Evolutionary conservation across 2,888 invertebrate species (phyloP), one percentile per base, ranked within the genome.

Genomic region (Neocrepidodera transversa): DNA sequence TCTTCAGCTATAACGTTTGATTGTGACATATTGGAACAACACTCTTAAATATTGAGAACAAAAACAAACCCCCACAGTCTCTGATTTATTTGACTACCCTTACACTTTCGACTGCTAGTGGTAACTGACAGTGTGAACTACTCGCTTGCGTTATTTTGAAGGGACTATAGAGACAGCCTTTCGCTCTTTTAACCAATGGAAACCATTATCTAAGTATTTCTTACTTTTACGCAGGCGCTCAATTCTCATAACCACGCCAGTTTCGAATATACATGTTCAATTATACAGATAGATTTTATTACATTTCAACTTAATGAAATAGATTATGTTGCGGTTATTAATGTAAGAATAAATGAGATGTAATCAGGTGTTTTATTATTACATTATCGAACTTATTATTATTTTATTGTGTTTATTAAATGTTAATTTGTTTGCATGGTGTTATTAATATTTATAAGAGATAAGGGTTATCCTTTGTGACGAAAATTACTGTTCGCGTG

Each of bases 341-440:
- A 71, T 71, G 70, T 64, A 57, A 68, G 72, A 73, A 73, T 72
- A 71, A 66, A 66, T 64, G 66, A 66, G 69, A 71, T 74, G 67
- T 70, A 70, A 74, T 74, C 75, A 74, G 75, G 74, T 75, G 74
- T 73, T 70, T 67, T 64, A 67, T 68, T 71, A 68, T 67, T 68
- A 63, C 60, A 69, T 72, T 71, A 70, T 68, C 67, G 62, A 60
- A 55, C 66, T 71, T 68, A 68, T 68, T 67, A 65, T 68, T 64
- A 59, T 61, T 61, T 69, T 71, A 67, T 67, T 64, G 55, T 69
- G 65, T 71, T 73, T 70, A 70, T 72, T 73, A 65, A 64, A 45
- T 52, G 17, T 7, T 30, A 71, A 70, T 74, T 69, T 73, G 70
- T 71, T 71, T 66, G 68, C 66, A 65, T 66, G 64, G 60, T 65